Conservation (phyloP, 2,113 vertebrate genomes). For the Ranitomeya imitator region DNA sequence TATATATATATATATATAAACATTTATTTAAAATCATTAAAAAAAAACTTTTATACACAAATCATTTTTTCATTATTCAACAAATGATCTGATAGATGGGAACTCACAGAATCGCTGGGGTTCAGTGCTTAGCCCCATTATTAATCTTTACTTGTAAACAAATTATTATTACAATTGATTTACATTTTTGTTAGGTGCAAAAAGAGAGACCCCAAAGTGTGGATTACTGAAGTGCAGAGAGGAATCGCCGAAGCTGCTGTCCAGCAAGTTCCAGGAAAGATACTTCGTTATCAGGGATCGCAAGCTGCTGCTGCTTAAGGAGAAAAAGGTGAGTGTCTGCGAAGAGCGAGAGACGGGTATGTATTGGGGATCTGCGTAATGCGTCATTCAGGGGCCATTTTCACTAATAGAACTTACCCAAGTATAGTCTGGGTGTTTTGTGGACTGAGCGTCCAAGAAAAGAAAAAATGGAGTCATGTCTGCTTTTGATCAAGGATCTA, state of each 20-base stretch:
- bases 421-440: too few species aligned
- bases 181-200: constrained; percentile 72
- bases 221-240: constrained; percentile 90
- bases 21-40: too few species aligned
- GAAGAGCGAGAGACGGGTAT: too few species aligned
- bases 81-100: background rate
- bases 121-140: background rate
- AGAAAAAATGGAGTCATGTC: too few species aligned
- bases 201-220: constrained; percentile 83
- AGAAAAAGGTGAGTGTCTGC: constrained; percentile 82
- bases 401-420: too few species aligned
- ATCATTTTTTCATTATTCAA: too few species aligned
- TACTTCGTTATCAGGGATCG: constrained; percentile 86
- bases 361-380: too few species aligned
- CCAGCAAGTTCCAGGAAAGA: constrained; percentile 91
- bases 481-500: too few species aligned
- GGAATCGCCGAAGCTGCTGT: constrained; percentile 88
- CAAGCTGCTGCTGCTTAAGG: constrained; percentile 89
- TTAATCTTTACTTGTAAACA: background rate
- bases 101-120: background rate
- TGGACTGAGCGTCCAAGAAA: too few species aligned
- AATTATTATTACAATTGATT: background rate
- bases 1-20: too few species aligned
- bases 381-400: too few species aligned
- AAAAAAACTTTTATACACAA: too few species aligned